Evolutionary conservation across 2,888 invertebrate genomes (phyloP).

Genomic region (Ormyrus pomaceus): DNA sequence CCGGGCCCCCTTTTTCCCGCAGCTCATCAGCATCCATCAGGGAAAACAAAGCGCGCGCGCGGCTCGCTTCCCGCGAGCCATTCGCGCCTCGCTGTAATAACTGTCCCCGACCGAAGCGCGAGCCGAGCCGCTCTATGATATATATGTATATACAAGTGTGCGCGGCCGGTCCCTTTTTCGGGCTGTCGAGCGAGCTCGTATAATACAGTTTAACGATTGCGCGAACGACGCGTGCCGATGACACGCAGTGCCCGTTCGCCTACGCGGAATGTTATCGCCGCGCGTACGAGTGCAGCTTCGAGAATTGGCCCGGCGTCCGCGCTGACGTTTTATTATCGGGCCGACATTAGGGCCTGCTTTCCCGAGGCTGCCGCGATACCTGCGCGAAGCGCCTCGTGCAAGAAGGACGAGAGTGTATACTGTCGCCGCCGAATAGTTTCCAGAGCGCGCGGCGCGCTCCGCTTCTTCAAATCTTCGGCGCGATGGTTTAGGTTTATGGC

Average conservation of each 20-base stretch:
- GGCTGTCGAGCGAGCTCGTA: not conserved
- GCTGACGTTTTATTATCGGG: not conserved
- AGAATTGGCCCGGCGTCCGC: not conserved
- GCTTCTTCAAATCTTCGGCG: no score
- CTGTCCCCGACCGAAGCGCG: not conserved
- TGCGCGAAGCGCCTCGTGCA: no score
- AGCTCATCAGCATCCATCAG: constrained; percentile 31
- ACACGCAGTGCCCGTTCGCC: not conserved
- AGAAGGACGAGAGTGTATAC: no score
- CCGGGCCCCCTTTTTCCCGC: constrained; percentile 7
- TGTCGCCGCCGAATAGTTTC: no score
- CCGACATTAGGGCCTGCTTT: not conserved
- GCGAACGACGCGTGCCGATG: not conserved
- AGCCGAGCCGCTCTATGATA: not conserved
- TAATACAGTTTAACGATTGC: constrained; percentile 13
- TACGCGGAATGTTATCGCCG: not conserved
- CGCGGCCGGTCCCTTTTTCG: not conserved
- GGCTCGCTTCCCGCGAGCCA: not conserved
- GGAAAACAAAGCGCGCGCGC: constrained; percentile 28
- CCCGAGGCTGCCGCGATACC: no score
- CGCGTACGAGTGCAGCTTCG: not conserved
- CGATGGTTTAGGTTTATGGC: no score
- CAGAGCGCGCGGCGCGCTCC: no score
- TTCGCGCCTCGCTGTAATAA: constrained; percentile 6
- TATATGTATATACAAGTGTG: not conserved